Percentiles rank a stretch among this genome's conserved stretches.
Conservation (phyloP, 2,888 invertebrate genomes). For the Drosophila kambysellisi region DNA sequence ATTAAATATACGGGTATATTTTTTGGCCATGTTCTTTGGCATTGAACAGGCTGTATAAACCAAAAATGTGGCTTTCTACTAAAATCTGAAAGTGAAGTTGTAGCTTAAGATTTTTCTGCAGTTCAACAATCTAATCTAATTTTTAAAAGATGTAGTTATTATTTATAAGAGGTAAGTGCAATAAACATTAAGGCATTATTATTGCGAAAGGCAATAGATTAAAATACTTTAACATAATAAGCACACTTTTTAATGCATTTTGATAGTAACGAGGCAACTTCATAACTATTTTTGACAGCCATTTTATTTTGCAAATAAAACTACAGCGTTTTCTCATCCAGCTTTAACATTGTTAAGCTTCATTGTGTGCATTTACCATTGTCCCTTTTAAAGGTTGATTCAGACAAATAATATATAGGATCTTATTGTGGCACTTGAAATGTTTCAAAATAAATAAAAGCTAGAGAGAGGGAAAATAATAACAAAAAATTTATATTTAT, state of each 20-base stretch:
- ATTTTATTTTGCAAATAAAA: conserved; percentile 16
- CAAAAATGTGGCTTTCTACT: not conserved
- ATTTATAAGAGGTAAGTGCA: not conserved
- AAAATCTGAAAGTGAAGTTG: not conserved
- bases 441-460: not conserved
- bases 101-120: not conserved
- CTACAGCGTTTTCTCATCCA: conserved; percentile 1
- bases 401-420: not conserved
- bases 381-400: not conserved
- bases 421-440: not conserved
- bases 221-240: not conserved
- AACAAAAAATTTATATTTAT: not conserved
- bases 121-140: not conserved
- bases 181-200: not conserved
- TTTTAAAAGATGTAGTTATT: not conserved
- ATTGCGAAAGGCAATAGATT: not conserved
- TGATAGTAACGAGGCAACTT: conserved; percentile 22
- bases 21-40: not conserved
- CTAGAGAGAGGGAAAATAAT: not conserved
- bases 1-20: not conserved
- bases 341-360: not conserved
- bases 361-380: not conserved
- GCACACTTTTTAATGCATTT: conserved; percentile 1
- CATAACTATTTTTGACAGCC: conserved; percentile 13
- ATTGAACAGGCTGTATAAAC: not conserved